A percentile compares a stretch with the other conserved stretches of the same genome.
phyloP scores from a whole-genome alignment of 92 coral and sea anemone species.

The Zoanthus solanderi region DNA sequence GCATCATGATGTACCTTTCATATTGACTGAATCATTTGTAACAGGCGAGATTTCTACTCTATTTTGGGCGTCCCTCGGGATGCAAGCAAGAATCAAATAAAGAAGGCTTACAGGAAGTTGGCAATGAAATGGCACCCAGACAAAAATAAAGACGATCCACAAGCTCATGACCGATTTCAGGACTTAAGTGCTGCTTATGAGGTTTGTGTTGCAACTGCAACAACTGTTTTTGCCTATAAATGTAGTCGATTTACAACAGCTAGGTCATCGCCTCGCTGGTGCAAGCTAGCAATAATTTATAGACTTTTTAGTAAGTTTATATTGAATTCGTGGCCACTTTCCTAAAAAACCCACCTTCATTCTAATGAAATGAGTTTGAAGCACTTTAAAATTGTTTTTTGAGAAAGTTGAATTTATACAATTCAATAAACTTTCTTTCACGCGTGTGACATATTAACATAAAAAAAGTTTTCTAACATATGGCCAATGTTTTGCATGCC shows the following conservation, averaged over 20 bases:
- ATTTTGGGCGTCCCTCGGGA: slow-evolving; percentile 98
- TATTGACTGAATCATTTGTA: slow-evolving; percentile 12
- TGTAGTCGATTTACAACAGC: not conserved
- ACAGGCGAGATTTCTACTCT: slow-evolving; percentile 96
- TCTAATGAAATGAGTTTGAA: too few relatives aligned
- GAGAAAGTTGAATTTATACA: too few relatives aligned
- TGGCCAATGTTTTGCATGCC: too few relatives aligned
- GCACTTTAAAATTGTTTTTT: too few relatives aligned
- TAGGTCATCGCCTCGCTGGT: not conserved
- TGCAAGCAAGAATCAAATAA: slow-evolving; percentile 95
- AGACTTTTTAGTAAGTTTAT: too few relatives aligned
- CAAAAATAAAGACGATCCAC: slow-evolving; percentile 92
- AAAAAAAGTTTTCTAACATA: too few relatives aligned
- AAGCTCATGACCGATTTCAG: slow-evolving; percentile 97
- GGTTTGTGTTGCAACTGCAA: slow-evolving; percentile 65
- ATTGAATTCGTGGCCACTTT: too few relatives aligned
- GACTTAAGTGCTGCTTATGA: slow-evolving; percentile 97
- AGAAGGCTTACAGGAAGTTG: slow-evolving; percentile 97
- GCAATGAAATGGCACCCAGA: slow-evolving; percentile 99
- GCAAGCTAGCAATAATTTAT: too few relatives aligned
- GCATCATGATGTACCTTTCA: not conserved
- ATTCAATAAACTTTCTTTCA: too few relatives aligned
- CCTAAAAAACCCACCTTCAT: too few relatives aligned
- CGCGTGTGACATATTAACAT: too few relatives aligned
- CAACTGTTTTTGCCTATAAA: slow-evolving; percentile 25